These are phyloP conservation scores for Isichthys henryi DNA, from an alignment of 2,113 vertebrate species.

Conservation along the genomic window DNA sequence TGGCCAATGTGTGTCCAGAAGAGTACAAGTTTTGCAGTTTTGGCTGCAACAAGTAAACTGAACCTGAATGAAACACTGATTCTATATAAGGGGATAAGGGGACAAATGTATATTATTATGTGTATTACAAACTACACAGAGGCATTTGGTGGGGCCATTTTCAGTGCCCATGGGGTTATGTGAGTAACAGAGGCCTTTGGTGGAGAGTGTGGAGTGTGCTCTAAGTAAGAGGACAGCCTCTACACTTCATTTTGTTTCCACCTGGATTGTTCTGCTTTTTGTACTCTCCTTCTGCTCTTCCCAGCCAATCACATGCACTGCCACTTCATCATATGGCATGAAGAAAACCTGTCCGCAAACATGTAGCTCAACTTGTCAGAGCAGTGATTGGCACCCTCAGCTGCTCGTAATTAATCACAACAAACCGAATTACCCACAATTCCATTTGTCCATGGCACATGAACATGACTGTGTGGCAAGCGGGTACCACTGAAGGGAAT, in stretches of 20 bases:
- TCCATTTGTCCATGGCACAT: not conserved
- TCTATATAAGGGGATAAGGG: not conserved
- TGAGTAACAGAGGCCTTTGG: not conserved
- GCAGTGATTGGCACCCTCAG: not conserved
- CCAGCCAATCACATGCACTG: not conserved
- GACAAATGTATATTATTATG: not conserved
- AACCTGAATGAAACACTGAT: not conserved
- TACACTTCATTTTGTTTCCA: not conserved
- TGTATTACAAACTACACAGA: not conserved
- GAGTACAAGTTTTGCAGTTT: too few relatives aligned
- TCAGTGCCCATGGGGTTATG: not conserved
- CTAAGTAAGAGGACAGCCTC: not conserved
- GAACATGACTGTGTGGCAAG: not conserved
- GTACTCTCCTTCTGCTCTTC: not conserved
- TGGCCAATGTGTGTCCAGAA: too few relatives aligned
- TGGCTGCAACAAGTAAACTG: not conserved
- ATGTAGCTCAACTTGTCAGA: not conserved
- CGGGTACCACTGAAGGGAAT: not conserved
- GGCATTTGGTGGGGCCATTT: not conserved
- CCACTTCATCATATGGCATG: not conserved
- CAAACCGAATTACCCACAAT: not conserved
- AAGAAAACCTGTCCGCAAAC: not conserved
- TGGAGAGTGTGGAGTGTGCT: not conserved
- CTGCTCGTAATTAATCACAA: not conserved
- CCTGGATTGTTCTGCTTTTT: not conserved